These are phyloP conservation scores for Hemibagrus wyckioides DNA, from an alignment of 2,113 vertebrate species.

Conservation along the genomic window DNA sequence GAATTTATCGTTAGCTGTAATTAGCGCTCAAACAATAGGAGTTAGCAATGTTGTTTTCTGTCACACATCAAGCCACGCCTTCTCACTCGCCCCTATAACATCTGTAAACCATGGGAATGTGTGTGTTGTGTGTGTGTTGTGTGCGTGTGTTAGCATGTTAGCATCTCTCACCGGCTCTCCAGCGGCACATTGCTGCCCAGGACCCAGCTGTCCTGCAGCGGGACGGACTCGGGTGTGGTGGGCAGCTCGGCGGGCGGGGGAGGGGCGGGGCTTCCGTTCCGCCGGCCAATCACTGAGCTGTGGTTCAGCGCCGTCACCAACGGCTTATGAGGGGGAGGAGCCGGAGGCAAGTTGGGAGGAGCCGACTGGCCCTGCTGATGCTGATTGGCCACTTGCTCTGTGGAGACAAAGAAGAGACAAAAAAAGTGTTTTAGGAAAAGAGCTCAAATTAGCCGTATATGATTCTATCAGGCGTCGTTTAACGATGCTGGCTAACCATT, in stretches of 20 bases:
- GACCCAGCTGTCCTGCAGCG: slow-evolving; percentile 99
- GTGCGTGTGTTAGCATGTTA: slow-evolving; percentile 5
- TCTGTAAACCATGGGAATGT: background rate
- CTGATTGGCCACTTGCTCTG: slow-evolving; percentile 92
- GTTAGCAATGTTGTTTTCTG: background rate
- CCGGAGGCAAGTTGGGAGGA: slow-evolving; percentile 82
- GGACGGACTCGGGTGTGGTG: slow-evolving; percentile 99
- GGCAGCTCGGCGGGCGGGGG: slow-evolving; percentile 99
- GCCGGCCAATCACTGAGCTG: slow-evolving; percentile 87
- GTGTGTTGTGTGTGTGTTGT: slow-evolving; percentile 23
- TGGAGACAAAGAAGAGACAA: slow-evolving; percentile 31
- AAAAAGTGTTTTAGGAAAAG: background rate
- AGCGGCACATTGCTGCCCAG: slow-evolving; percentile 99
- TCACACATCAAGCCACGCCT: background rate
- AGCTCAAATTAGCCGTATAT: background rate
- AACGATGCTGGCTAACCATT: too few relatives aligned
- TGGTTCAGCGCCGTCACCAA: slow-evolving; percentile 95
- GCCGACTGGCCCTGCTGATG: slow-evolving; percentile 82
- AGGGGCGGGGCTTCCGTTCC: slow-evolving; percentile 95
- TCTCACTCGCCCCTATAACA: background rate
- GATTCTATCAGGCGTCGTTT: background rate
- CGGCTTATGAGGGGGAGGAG: slow-evolving; percentile 89
- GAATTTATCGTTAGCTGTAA: background rate
- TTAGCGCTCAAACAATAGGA: background rate
- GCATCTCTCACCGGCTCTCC: slow-evolving; percentile 75